These are phyloP conservation scores for Petrocephalus sullivani DNA, from an alignment of 2,797 vertebrate genomes.

Conservation along the genomic window DNA sequence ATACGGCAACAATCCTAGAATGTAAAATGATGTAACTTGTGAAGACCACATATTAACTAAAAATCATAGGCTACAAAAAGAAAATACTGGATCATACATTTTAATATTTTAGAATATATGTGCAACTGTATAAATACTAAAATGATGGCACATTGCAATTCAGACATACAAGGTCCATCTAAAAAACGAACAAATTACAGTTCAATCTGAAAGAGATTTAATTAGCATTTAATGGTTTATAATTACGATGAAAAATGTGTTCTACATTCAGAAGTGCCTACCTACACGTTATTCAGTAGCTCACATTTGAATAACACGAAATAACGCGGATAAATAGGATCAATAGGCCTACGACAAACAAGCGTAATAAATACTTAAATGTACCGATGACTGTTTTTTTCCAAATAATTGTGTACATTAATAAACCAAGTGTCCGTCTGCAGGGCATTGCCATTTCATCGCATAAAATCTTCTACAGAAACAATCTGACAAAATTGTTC, in stretches of 20 bases:
- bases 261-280: background rate
- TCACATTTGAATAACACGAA: background rate
- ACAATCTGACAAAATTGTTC: background rate
- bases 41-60: background rate
- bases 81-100: background rate
- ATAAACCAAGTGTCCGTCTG: background rate
- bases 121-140: background rate
- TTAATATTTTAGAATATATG: background rate
- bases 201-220: background rate
- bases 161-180: background rate
- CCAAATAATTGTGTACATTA: background rate
- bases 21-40: background rate
- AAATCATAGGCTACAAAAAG: background rate
- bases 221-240: background rate
- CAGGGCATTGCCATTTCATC: background rate
- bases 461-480: background rate
- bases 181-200: background rate
- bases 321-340: background rate
- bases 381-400: background rate
- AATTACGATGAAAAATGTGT: background rate
- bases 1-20: background rate
- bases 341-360: background rate
- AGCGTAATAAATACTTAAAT: background rate
- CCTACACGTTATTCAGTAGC: background rate
- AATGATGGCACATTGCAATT: background rate